Evolutionary conservation across 2,113 vertebrate species (phyloP).

Genomic region (Epinephelus lanceolatus): DNA sequence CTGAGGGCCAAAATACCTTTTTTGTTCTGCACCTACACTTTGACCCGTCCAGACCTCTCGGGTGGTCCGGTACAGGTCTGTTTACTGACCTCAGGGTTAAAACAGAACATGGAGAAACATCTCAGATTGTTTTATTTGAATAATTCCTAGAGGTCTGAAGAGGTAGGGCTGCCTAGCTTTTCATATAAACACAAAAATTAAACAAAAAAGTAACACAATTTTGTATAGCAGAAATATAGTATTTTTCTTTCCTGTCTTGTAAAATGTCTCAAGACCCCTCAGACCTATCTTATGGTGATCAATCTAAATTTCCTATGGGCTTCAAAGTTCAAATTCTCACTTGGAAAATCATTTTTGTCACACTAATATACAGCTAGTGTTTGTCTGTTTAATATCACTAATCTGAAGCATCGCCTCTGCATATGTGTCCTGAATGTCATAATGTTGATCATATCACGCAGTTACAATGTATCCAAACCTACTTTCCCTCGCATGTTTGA

Average conservation of each 20-base stretch:
- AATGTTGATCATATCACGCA: neutral
- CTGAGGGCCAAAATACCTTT: neutral
- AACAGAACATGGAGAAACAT: neutral
- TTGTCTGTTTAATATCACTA: neutral
- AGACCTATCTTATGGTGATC: neutral
- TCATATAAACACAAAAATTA: neutral
- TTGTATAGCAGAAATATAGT: too few relatives aligned
- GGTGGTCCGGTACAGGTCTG: neutral
- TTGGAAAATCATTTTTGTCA: neutral
- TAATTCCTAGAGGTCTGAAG: neutral
- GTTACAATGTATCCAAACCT: neutral
- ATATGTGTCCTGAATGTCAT: neutral
- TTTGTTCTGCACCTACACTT: neutral
- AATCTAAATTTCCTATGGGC: neutral
- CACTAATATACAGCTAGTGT: neutral
- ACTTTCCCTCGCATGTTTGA: slow-evolving; percentile 9
- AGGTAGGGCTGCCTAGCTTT: neutral
- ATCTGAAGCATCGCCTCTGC: neutral
- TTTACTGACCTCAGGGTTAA: neutral
- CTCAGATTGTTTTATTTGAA: neutral
- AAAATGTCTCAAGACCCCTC: neutral
- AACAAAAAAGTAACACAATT: neutral
- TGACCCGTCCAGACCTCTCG: slow-evolving; percentile 5
- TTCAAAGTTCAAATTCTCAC: too few relatives aligned
- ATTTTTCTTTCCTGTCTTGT: neutral